A percentile compares a stretch with the other conserved stretches of the same genome.
Conservation (phyloP, 1,140 invertebrate genomes). For the Drosophila tristis region DNA sequence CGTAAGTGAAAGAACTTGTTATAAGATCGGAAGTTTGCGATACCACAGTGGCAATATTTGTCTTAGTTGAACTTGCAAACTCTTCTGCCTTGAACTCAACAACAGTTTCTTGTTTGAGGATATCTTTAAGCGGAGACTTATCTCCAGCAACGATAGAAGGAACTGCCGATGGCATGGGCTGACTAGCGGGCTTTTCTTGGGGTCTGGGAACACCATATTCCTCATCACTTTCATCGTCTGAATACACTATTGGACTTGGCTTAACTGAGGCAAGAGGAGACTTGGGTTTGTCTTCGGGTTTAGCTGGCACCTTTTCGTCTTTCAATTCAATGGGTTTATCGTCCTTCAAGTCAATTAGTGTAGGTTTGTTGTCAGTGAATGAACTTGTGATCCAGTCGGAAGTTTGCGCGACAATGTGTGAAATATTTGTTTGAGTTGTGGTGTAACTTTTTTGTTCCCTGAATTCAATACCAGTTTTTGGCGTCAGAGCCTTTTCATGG, state of each 20-base stretch:
- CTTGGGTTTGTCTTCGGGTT: slow-evolving; percentile 20
- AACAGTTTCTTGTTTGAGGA: too few relatives aligned
- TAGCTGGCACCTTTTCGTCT: neutral
- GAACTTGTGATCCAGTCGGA: too few relatives aligned
- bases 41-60: too few relatives aligned
- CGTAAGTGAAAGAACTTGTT: too few relatives aligned
- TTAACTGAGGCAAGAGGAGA: neutral
- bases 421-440: too few relatives aligned
- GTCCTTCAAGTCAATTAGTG: neutral
- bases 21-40: too few relatives aligned
- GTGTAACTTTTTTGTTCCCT: slow-evolving; percentile 8
- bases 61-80: too few relatives aligned
- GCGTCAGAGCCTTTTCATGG: neutral
- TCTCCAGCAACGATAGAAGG: slow-evolving; percentile 4
- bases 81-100: too few relatives aligned
- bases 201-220: neutral
- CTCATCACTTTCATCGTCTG: slow-evolving; percentile 1
- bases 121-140: slow-evolving; percentile 5
- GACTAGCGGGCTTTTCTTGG: neutral
- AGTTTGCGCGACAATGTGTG: too few relatives aligned
- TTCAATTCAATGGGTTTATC: neutral
- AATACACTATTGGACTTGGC: neutral
- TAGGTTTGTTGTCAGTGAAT: neutral
- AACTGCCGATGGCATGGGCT: slow-evolving; percentile 5
- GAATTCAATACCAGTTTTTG: too few relatives aligned